These are phyloP conservation scores for Sebastes nivosus DNA, from an alignment of 2,797 vertebrate species.

Conservation along the genomic window DNA sequence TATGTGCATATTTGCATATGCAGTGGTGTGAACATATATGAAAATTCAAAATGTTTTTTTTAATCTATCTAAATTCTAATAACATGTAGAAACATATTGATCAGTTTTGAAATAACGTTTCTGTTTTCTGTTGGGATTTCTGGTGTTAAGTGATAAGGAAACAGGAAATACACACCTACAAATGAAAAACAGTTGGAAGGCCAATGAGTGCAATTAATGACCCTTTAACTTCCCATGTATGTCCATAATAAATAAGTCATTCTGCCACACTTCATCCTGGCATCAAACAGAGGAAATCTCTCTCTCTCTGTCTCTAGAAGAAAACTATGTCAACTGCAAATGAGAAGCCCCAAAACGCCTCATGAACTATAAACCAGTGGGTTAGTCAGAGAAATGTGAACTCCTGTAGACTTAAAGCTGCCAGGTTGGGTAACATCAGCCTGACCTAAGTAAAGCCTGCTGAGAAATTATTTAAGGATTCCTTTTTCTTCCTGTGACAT, in stretches of 20 bases:
- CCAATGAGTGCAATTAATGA: conserved; percentile 26
- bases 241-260: conserved; percentile 29
- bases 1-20: background rate
- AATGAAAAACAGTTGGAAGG: conserved; percentile 37
- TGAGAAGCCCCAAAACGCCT: background rate
- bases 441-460: conserved; percentile 30
- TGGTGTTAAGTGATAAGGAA: conserved; percentile 35
- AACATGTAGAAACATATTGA: background rate
- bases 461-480: conserved; percentile 50
- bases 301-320: background rate
- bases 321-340: conserved; percentile 9
- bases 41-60: background rate
- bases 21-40: background rate
- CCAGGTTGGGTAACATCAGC: conserved; percentile 61
- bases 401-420: conserved; percentile 37
- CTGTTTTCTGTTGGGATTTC: background rate
- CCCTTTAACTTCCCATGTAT: conserved; percentile 24
- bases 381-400: conserved; percentile 36
- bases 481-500: conserved; percentile 25
- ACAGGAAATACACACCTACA: conserved; percentile 41
- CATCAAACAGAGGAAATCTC: conserved; percentile 6
- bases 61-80: background rate
- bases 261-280: background rate
- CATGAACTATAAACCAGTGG: conserved; percentile 7
- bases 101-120: background rate